Evolutionary conservation across 1,140 invertebrate species (phyloP), one percentile per base, ranked within the genome.

Genomic region (Cydia pomonella): DNA sequence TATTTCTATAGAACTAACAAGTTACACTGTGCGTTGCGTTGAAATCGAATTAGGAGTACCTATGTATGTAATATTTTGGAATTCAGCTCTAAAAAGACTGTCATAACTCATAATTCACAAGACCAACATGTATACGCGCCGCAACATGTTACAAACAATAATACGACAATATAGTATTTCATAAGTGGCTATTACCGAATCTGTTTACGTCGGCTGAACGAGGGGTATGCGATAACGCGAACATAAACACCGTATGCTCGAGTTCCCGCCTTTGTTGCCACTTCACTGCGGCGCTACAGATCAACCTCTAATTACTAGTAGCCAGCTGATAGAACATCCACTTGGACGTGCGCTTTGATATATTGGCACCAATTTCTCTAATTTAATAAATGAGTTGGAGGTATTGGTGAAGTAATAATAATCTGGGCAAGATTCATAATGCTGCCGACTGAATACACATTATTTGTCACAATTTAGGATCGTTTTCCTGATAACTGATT

Each of bases 211-310:
- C 79, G 72, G 71, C 77, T 73, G 79, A 83, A 83, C 79, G 79
- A 80, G 84, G 79, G 76, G 79, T 80, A 80, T 76, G 83, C 82
- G 87, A 88, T 87, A 88, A 85, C 82, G 72, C 75, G 72, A 79
- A 73, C 77, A 69, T 83, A 83, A 83, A 85, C 81, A 82, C 73
- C 25, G 72, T 53, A 59, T 59, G 12, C 74, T 79, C 59, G 76
- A 47, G 59, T 59, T 71, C 73, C 29, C 73, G 79, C 44, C 66
- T 66, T 74, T 47, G 27, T 23, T 72, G 72, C 74, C 75, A 78
- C 78, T 80, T 79, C 66, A 79, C 23, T 21, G 4, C n/a, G n/a
- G 9, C 12, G 27, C 64, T 16, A 18, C 12, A 13, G 63, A 33
- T 18, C 5, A 18, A 21, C 29, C 64, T 10, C n/a, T 69, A 33